phyloP scores from a whole-genome alignment of 2,888 invertebrate species.

The Julus scandinavius region DNA sequence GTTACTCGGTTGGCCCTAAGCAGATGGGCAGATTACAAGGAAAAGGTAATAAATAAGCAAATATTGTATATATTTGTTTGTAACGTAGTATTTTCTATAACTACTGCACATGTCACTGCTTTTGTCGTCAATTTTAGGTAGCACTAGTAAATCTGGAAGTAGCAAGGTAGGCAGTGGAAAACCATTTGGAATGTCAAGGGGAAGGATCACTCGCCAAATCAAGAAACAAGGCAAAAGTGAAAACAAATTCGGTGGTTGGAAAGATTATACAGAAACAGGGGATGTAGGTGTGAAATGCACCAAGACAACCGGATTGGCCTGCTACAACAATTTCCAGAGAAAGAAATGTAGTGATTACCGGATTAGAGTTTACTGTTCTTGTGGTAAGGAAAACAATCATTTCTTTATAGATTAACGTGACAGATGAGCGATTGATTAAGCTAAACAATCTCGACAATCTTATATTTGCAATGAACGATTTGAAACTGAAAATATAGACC shows the following conservation, averaged over 20 bases:
- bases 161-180: slow-evolving; percentile 11
- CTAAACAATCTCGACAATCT: background rate
- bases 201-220: background rate
- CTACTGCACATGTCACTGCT: too few species aligned
- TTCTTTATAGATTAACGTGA: too few species aligned
- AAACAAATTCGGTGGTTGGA: slow-evolving; percentile 40
- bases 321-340: slow-evolving; percentile 59
- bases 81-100: too few species aligned
- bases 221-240: background rate
- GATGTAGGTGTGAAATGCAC: slow-evolving; percentile 61
- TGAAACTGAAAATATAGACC: too few species aligned
- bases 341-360: slow-evolving; percentile 59
- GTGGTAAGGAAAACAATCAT: slow-evolving; percentile 57
- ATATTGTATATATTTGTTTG: too few species aligned
- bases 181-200: background rate
- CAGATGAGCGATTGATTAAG: too few species aligned
- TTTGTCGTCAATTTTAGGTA: background rate
- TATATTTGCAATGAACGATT: background rate
- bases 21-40: background rate
- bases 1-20: slow-evolving; percentile 53
- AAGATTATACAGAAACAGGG: slow-evolving; percentile 61
- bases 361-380: slow-evolving; percentile 59
- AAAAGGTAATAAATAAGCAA: background rate
- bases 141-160: background rate
- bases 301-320: slow-evolving; percentile 59